Percentiles rank a stretch among this genome's conserved stretches.
These are phyloP conservation scores for Baccha elongata DNA, from an alignment of 2,888 invertebrate genomes.

Conservation along the genomic window DNA sequence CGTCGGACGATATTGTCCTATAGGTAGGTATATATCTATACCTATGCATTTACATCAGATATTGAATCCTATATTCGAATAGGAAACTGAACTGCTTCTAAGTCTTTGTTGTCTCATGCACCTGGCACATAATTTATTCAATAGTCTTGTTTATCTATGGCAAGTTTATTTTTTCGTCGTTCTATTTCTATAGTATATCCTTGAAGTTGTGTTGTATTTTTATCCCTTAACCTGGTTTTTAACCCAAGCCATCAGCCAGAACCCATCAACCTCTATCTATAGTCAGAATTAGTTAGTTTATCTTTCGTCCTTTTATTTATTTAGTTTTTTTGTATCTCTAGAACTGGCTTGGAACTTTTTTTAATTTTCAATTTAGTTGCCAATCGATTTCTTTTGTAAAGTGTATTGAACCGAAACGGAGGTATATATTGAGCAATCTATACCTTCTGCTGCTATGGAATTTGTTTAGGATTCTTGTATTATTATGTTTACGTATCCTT, in stretches of 20 bases:
- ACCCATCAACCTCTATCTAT: slow-evolving; percentile 24
- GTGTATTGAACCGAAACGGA: slow-evolving; percentile 63
- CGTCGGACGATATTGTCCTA: neutral
- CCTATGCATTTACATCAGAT: slow-evolving; percentile 11
- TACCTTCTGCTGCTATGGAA: too few species aligned
- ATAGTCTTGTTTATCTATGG: slow-evolving; percentile 54
- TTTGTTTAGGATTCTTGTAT: slow-evolving; percentile 45
- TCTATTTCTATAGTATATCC: slow-evolving; percentile 18
- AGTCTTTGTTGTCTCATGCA: slow-evolving; percentile 50
- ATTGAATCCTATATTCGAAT: too few species aligned
- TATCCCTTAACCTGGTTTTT: slow-evolving; percentile 5
- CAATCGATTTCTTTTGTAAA: slow-evolving; percentile 67
- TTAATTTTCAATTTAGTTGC: slow-evolving; percentile 64
- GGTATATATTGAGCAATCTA: slow-evolving; percentile 65
- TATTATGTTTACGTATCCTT: slow-evolving; percentile 4
- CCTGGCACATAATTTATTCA: slow-evolving; percentile 68
- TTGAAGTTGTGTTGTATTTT: slow-evolving; percentile 42
- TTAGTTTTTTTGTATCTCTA: slow-evolving; percentile 61
- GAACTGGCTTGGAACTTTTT: slow-evolving; percentile 47
- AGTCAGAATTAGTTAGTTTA: slow-evolving; percentile 67
- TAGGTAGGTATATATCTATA: neutral
- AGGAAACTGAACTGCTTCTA: slow-evolving; percentile 50
- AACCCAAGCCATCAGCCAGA: slow-evolving; percentile 4
- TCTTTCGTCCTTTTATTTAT: slow-evolving; percentile 53
- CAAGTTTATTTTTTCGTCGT: slow-evolving; percentile 3